phyloP scores from a whole-genome alignment of 2,113 vertebrate species.

The Gopherus flavomarginatus region DNA sequence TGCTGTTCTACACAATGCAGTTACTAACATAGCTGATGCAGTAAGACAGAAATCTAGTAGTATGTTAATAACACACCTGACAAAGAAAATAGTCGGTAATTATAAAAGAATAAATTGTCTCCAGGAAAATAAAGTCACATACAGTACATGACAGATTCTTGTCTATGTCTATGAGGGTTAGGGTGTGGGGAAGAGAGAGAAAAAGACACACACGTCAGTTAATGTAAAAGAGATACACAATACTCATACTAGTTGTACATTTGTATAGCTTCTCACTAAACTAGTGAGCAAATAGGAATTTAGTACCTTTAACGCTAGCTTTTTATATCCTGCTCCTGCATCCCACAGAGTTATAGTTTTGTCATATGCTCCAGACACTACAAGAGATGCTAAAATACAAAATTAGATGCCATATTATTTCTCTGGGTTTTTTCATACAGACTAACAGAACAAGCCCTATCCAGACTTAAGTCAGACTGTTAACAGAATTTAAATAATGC shows the following conservation, averaged over 20 bases:
- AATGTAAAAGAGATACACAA: neutral
- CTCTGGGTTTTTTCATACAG: neutral
- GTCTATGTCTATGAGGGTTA: neutral
- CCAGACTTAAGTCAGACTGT: neutral
- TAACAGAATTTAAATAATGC: neutral
- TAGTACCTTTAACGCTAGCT: constrained; percentile 80
- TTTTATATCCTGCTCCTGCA: constrained; percentile 69
- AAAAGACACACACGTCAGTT: neutral
- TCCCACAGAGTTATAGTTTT: constrained; percentile 81
- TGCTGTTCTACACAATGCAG: neutral
- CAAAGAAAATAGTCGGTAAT: neutral
- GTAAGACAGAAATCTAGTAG: neutral
- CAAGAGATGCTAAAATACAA: constrained; percentile 73
- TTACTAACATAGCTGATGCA: neutral
- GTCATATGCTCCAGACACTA: constrained; percentile 83
- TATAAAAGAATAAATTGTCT: neutral
- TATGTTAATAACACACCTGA: neutral
- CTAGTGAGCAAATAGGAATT: neutral
- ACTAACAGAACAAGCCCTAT: neutral
- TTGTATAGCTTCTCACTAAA: neutral
- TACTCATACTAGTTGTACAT: neutral
- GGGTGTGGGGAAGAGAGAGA: neutral
- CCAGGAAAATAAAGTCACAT: neutral
- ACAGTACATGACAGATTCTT: neutral
- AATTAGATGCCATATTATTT: neutral